Conservation (phyloP, 2,113 vertebrate genomes). For the Ailurus styani region DNA sequence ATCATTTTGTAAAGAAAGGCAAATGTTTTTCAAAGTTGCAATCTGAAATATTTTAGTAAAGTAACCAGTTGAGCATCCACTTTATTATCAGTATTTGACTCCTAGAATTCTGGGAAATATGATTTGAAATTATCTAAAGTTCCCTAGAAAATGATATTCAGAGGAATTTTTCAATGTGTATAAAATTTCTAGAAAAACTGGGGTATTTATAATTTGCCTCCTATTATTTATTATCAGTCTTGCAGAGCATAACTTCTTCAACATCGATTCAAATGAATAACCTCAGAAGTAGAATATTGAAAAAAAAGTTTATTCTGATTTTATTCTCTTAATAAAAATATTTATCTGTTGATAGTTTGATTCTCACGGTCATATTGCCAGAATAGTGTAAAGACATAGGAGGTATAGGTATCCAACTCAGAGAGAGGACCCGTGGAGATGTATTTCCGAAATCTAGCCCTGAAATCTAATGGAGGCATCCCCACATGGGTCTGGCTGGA, state of each 20-base stretch:
- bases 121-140: neutral
- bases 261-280: neutral
- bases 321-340: neutral
- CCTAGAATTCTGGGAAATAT: neutral
- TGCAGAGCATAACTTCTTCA: neutral
- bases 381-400: accelerated
- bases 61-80: neutral
- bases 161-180: neutral
- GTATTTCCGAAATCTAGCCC: neutral
- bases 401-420: neutral
- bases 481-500: neutral
- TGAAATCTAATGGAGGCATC: neutral
- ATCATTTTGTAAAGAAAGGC: neutral
- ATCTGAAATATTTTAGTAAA: neutral
- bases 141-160: neutral
- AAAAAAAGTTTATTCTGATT: neutral
- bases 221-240: neutral
- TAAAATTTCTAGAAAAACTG: neutral
- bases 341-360: neutral
- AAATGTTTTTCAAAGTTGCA: neutral
- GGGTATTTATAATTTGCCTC: neutral
- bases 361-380: neutral
- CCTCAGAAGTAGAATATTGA: neutral
- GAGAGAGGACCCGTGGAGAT: neutral
- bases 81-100: neutral